Base-by-base conservation (phyloP, 2,797 vertebrate species). In the Melanotaenia pygmaea region DNA sequence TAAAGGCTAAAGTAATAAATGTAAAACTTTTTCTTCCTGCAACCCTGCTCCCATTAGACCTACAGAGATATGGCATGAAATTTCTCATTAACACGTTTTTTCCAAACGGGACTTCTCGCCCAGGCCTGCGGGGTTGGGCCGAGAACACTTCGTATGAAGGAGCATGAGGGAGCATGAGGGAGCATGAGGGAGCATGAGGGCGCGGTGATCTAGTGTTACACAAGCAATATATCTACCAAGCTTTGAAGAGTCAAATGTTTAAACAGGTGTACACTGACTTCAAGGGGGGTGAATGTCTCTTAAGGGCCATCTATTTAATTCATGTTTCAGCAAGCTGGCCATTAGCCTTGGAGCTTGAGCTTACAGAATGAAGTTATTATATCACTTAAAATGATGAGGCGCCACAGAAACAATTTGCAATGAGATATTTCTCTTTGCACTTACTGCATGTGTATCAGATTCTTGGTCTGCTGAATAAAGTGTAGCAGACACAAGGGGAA, bases 21-120 rank as follows among this genome's bases (percentile, higher is more conserved):
- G 54, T 45, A 59, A 77, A 84, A 89, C 68, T 75, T 86, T 84
- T 70, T 32, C 26, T 57, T 47, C 72, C 81, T 11, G 9, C 18
- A 75, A 71, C 67, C 74, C 60, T 18, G 66, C 62, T 88, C 74
- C 85, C 85, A 79, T 86, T 70, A 83, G 77, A 78, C 66, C 30
- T 57, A 40, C 16, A 72, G 72, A 81, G 74, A 83, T 73, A 74
- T 65, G 56, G 63, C 76, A 70, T 77, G 74, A 81, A 62, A 85
- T 82, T 81, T 80, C 76, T 84, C 75, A 88, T 90, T 86, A 84
- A 77, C 37, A 24, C 64, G 53, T 74, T 43, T 59, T 28, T n/a
- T 82, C 64, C 79, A 70, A 28, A 76, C 71, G 62, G 73, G 67
- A 34, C 38, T 80, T 63, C 40, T 72, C 43, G 40, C 60, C 26